These are phyloP conservation scores for Aleiodes sp. DNA, from an alignment of 1,140 invertebrate species.

Conservation along the genomic window DNA sequence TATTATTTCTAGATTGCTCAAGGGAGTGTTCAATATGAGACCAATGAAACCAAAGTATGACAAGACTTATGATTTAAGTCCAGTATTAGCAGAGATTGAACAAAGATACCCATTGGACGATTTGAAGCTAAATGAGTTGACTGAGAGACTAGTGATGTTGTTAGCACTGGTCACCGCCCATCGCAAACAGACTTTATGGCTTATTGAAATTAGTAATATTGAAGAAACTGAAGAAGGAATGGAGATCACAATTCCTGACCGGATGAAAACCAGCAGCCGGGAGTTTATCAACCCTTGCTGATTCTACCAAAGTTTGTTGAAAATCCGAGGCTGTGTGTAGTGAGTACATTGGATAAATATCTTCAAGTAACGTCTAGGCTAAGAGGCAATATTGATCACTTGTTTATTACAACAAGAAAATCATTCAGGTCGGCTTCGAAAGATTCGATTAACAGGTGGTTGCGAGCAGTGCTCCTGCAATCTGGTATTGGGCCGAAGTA, in stretches of 20 bases:
- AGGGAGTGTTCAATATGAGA: slow-evolving; percentile 13
- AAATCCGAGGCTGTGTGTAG: neutral
- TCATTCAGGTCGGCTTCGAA: neutral
- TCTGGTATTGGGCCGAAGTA: too few species aligned
- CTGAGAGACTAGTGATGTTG: neutral
- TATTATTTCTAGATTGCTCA: neutral
- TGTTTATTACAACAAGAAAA: slow-evolving; percentile 19
- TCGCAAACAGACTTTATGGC: slow-evolving; percentile 1
- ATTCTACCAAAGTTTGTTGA: neutral
- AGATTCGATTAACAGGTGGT: neutral
- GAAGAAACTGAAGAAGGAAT: neutral
- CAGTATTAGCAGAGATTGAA: neutral
- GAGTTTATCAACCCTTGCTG: neutral
- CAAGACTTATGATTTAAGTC: neutral
- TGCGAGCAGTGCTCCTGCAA: too few species aligned
- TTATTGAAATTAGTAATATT: neutral
- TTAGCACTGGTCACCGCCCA: slow-evolving; percentile 10
- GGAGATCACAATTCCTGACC: neutral
- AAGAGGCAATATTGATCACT: neutral
- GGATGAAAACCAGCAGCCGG: neutral
- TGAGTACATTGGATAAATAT: neutral
- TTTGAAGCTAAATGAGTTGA: neutral
- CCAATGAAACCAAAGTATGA: slow-evolving; percentile 25
- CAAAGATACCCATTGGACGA: neutral
- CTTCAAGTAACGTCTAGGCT: neutral